Base-by-base conservation (phyloP, 2,888 invertebrate genomes). In the Tenodera sinensis region DNA sequence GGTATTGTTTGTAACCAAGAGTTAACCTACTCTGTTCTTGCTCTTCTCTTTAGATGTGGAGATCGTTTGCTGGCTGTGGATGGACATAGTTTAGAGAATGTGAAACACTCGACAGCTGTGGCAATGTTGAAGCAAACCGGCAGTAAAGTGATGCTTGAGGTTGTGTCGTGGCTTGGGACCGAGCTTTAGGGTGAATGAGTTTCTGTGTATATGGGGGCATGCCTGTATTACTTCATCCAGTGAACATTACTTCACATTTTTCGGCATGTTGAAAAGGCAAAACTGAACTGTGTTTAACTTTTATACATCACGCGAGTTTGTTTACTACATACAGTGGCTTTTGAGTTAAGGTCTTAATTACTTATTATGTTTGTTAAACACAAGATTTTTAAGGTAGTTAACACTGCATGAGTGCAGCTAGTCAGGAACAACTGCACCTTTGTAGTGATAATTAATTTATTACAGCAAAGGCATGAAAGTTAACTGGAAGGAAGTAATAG, bases 141-240 rank as follows among this genome's bases (percentile, higher is more conserved):
- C 27, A 92, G 92, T 84, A 91, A 91, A 88, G 93, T 94, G 28
- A 92, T 92, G 15, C 91, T 94, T 85, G 92, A 92, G 83, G 93
- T 94, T 25, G 93, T 94, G 20, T 94, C 94, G 9, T 94, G 94
- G 94, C 93, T 94, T n/a, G 94, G 94, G 47, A 92, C 92, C 28
- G 91, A 92, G 89, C 91, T 92, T 47, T 91, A 91, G 82, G 54
- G 6, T 71, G 54, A 71, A 71, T 71, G 54, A 71, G 20, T 71
- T 20, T 71, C 54, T 71, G 54, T 71, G 54, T 25, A 71, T 25
- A 71, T 71, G 54, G 54, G 54, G 54, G 54, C 54, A 71, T 71
- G 54, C 54, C 54, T 71, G 54, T 71, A 71, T 71, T 71, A 71
- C 54, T 71, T 71, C 54, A 71, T 71, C 54, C 54, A 71, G 54